phyloP scores from a whole-genome alignment of 2,113 vertebrate genomes.

The Sinocyclocheilus anophthalmus region DNA sequence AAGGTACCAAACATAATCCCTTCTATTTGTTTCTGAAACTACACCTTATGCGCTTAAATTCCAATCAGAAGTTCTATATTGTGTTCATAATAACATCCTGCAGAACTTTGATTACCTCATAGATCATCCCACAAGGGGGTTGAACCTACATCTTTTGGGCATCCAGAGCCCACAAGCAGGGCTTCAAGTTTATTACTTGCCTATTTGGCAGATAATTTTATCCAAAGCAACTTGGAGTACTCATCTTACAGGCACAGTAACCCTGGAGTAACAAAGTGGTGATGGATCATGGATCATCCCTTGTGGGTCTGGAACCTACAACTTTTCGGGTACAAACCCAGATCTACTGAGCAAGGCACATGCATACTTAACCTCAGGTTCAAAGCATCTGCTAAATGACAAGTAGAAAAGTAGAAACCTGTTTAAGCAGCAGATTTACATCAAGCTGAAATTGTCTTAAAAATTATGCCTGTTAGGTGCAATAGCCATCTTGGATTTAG shows the following conservation, averaged over 20 bases:
- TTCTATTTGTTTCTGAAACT: neutral
- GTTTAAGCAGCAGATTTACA: neutral
- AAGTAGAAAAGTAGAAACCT: neutral
- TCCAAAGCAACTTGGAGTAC: neutral
- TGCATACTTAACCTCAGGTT: neutral
- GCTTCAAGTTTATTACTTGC: neutral
- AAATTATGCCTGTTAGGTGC: neutral
- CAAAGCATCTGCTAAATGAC: neutral
- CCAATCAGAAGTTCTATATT: neutral
- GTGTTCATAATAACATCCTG: neutral
- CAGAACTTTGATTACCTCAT: neutral
- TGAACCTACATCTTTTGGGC: neutral
- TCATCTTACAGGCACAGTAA: neutral
- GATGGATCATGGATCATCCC: neutral
- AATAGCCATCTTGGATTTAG: neutral
- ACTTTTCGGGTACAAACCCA: neutral
- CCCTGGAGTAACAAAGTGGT: neutral
- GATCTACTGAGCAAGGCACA: neutral
- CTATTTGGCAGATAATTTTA: neutral
- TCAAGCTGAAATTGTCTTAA: neutral
- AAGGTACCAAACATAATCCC: conserved; percentile 80
- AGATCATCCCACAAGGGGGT: neutral
- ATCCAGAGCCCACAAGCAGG: neutral
- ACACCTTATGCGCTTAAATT: neutral
- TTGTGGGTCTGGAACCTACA: neutral